Conservation (phyloP, 2,113 vertebrate genomes). For the Mustela nigripes region DNA sequence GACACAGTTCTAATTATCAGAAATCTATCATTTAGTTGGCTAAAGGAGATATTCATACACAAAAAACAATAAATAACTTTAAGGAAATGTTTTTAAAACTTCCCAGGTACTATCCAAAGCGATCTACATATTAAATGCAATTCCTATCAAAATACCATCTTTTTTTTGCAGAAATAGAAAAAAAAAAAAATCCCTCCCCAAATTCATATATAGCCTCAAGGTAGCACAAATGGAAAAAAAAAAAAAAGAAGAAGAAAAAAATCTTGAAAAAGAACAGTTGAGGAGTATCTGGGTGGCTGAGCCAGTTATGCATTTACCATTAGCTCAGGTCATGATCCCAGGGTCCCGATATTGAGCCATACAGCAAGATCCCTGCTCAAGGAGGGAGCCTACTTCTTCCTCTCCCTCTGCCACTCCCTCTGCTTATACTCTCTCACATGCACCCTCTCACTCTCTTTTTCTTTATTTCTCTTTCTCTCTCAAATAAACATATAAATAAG, state of each 20-base stretch:
- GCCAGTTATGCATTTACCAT: background rate
- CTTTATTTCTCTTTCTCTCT: no score
- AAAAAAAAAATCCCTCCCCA: background rate
- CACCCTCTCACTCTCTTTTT: no score
- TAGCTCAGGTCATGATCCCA: background rate
- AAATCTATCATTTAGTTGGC: background rate
- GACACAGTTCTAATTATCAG: background rate
- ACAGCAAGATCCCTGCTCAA: background rate
- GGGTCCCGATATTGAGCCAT: background rate
- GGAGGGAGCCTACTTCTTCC: background rate
- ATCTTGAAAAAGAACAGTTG: conserved; percentile 30
- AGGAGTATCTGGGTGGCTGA: background rate
- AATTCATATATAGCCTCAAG: conserved; percentile 26
- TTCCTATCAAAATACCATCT: background rate
- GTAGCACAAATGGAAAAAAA: background rate
- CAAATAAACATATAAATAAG: no score
- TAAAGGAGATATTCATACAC: background rate
- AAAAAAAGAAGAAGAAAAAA: conserved; percentile 48
- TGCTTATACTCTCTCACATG: no score
- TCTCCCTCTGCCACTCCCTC: background rate
- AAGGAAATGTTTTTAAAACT: background rate
- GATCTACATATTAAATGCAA: background rate
- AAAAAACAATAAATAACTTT: background rate
- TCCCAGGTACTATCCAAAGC: background rate
- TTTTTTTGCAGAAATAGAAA: conserved; percentile 12